Evolutionary conservation across 1,140 invertebrate species (phyloP).

Genomic region (Helicoverpa zea): DNA sequence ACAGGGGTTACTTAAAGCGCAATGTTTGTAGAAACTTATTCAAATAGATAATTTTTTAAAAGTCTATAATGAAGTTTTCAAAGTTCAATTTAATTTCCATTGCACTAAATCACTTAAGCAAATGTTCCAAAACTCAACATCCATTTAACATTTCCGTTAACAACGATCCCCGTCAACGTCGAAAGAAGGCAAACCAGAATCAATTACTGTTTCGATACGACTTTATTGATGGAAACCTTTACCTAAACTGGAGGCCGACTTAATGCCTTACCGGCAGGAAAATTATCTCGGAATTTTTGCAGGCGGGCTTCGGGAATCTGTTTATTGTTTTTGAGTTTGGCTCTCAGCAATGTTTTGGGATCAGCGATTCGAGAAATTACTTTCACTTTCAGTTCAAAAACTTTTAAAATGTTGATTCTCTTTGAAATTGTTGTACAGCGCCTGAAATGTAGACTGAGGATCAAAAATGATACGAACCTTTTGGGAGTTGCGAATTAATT

Average conservation of each 20-base stretch:
- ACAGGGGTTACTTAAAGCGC: too few relatives aligned
- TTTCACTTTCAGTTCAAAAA: constrained; percentile 48
- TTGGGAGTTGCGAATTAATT: constrained; percentile 30
- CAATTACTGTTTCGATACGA: not conserved
- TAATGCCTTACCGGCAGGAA: constrained; percentile 50
- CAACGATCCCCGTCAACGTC: not conserved
- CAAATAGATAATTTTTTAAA: too few relatives aligned
- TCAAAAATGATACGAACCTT: constrained; percentile 36
- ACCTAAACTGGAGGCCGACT: constrained; percentile 36
- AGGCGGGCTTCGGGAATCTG: constrained; percentile 45
- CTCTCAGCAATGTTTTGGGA: constrained; percentile 50
- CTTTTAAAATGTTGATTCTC: constrained; percentile 50
- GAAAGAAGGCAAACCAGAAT: not conserved
- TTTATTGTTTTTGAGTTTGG: constrained; percentile 54
- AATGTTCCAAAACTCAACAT: too few relatives aligned
- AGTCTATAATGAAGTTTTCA: too few relatives aligned
- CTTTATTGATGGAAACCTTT: constrained; percentile 23
- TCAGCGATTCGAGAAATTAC: constrained; percentile 53
- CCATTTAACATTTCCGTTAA: not conserved
- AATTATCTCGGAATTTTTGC: constrained; percentile 55
- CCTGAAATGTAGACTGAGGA: constrained; percentile 36
- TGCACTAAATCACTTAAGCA: too few relatives aligned
- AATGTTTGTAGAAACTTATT: too few relatives aligned
- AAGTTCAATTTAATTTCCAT: too few relatives aligned
- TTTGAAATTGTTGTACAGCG: constrained; percentile 43